Base-by-base conservation (phyloP, 2,888 invertebrate genomes). In the Cremastinae sp. region DNA sequence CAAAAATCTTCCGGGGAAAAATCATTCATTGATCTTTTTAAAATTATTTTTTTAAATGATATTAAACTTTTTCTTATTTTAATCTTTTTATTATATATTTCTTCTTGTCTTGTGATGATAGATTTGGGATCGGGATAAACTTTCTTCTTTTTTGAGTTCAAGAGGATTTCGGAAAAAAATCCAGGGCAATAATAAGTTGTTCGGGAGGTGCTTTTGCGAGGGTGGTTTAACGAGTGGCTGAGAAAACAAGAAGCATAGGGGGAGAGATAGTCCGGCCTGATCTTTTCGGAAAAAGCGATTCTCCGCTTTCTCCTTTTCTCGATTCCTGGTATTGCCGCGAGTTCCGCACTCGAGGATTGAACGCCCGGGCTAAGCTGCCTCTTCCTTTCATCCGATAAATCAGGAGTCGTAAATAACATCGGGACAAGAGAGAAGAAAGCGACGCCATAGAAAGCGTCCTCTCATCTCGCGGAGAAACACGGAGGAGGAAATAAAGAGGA, bases 401-500 rank as follows among this genome's bases (percentile, higher is more conserved):
- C 88, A 88, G 84, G 81, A 80, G 82, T 84, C 88, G 85, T 88
- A 88, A 88, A 88, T 88, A 88, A 87, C 86, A 85, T 86, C 83
- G 86, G 85, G 86, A 83, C 36, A 53, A 71, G 71, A 71, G 49
- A 68, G 75, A 72, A 58, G 38, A 66, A 56, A 76, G 34, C 38
- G 47, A 38, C 53, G 62, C 18, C 58, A 65, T 56, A 56, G 70
- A 43, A 59, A 72, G 68, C n/a, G 74, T 74, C 69, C 72, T 56
- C 62, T 78, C 59, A 82, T 79, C 53, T 80, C 77, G 79, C 80
- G 79, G 45, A 59, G 41, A 38, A 72, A 68, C 62, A 78, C 83
- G 80, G 83, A 82, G 81, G 83, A 82, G 82, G 84, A 87, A 88
- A 88, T 87, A 86, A 86, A 86, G 86, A 84, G 84, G 80, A 83